A percentile compares a stretch with the other conserved stretches of the same genome.
Evolutionary conservation across 2,797 vertebrate genomes (phyloP).

Genomic region (Trachurus trachurus): DNA sequence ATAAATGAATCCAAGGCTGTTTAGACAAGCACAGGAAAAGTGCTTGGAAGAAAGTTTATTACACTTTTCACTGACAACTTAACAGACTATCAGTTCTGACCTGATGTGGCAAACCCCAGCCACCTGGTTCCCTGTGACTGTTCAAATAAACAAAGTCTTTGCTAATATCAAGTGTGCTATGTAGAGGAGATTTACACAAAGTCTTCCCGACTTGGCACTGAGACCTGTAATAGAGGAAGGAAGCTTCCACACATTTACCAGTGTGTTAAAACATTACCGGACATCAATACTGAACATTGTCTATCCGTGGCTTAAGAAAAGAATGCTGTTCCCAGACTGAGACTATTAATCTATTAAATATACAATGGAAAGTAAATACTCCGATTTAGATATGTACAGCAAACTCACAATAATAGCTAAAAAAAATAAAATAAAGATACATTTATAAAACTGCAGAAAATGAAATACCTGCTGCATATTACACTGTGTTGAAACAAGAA

Average conservation of each 20-base stretch:
- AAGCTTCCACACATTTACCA: slow-evolving; percentile 9
- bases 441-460: background rate
- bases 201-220: slow-evolving; percentile 26
- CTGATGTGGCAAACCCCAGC: slow-evolving; percentile 60
- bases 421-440: too few relatives aligned
- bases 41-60: slow-evolving; percentile 57
- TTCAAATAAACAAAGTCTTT: slow-evolving; percentile 56
- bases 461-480: background rate
- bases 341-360: slow-evolving; percentile 6
- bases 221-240: slow-evolving; percentile 23
- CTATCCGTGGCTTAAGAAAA: slow-evolving; percentile 1
- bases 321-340: background rate
- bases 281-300: slow-evolving; percentile 13
- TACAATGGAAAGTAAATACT: background rate
- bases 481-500: background rate
- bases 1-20: slow-evolving; percentile 50
- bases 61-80: slow-evolving; percentile 56
- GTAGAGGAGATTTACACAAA: slow-evolving; percentile 34
- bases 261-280: background rate
- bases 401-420: background rate
- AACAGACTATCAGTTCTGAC: slow-evolving; percentile 50
- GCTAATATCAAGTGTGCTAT: slow-evolving; percentile 44
- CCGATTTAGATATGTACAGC: background rate
- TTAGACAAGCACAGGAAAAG: slow-evolving; percentile 59
- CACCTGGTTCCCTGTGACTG: slow-evolving; percentile 47